A percentile compares a stretch with the other conserved stretches of the same genome.
phyloP scores from a whole-genome alignment of 2,797 vertebrate genomes.

The Mallotus villosus region DNA sequence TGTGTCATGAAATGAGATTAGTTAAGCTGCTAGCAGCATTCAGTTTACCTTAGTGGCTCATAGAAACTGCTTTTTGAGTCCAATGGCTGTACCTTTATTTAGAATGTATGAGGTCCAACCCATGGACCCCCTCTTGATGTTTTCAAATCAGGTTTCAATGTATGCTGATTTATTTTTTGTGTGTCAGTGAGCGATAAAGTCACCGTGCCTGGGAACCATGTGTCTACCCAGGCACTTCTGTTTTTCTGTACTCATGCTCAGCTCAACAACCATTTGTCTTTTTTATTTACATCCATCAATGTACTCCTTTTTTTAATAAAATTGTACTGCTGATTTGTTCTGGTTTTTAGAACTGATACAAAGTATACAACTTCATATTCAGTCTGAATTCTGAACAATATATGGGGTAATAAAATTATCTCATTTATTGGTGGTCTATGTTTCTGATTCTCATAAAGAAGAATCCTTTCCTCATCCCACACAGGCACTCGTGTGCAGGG shows the following conservation, averaged over 20 bases:
- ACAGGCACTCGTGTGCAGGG: no score
- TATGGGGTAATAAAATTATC: slow-evolving; percentile 52
- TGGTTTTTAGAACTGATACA: slow-evolving; percentile 38
- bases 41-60: slow-evolving; percentile 57
- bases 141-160: slow-evolving; percentile 63
- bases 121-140: slow-evolving; percentile 49
- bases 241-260: slow-evolving; percentile 58
- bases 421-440: slow-evolving; percentile 32
- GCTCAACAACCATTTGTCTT: slow-evolving; percentile 60
- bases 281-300: slow-evolving; percentile 70
- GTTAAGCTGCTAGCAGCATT: slow-evolving; percentile 62
- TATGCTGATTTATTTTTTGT: slow-evolving; percentile 56
- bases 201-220: slow-evolving; percentile 54
- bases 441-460: slow-evolving; percentile 22
- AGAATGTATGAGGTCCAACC: slow-evolving; percentile 70
- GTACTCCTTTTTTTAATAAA: slow-evolving; percentile 58
- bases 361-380: slow-evolving; percentile 45
- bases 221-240: slow-evolving; percentile 53
- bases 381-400: slow-evolving; percentile 44
- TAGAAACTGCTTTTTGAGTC: slow-evolving; percentile 50
- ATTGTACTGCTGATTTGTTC: slow-evolving; percentile 52
- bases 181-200: slow-evolving; percentile 50
- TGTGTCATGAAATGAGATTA: slow-evolving; percentile 69
- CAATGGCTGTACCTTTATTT: slow-evolving; percentile 64
- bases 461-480: no score